phyloP scores from a whole-genome alignment of 2,888 invertebrate species.

The Mycogona germanica region DNA sequence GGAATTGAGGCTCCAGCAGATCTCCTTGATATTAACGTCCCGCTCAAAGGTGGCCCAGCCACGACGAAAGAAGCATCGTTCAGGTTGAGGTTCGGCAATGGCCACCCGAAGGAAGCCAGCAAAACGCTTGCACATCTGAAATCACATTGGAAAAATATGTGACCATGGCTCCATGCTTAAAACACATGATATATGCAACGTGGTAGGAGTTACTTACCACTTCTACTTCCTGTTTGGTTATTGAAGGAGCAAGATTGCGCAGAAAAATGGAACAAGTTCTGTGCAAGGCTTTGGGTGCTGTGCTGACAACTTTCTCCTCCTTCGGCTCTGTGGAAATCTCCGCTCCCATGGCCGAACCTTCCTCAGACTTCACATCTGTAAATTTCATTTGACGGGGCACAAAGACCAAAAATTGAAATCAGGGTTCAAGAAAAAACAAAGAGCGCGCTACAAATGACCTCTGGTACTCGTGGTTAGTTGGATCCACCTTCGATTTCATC shows the following conservation, averaged over 20 bases:
- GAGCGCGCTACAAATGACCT: not conserved
- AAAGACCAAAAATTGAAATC: not conserved
- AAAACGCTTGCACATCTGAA: slow-evolving; percentile 72
- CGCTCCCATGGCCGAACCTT: not conserved
- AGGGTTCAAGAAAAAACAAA: too few species aligned
- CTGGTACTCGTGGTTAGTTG: slow-evolving; percentile 9
- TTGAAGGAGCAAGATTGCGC: slow-evolving; percentile 87
- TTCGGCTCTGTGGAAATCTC: not conserved
- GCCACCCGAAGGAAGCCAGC: slow-evolving; percentile 91
- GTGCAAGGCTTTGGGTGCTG: slow-evolving; percentile 48
- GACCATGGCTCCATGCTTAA: not conserved
- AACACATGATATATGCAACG: too few species aligned
- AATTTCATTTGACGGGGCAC: not conserved
- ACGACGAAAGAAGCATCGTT: slow-evolving; percentile 88
- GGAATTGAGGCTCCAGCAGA: slow-evolving; percentile 97
- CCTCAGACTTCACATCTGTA: slow-evolving; percentile 18
- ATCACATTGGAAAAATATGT: not conserved
- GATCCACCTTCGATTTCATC: slow-evolving; percentile 28
- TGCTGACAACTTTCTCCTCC: too few species aligned
- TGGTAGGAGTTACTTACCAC: slow-evolving; percentile 58
- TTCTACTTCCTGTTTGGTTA: slow-evolving; percentile 94
- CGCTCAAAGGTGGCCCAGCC: slow-evolving; percentile 98
- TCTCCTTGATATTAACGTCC: slow-evolving; percentile 96
- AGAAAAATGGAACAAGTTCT: slow-evolving; percentile 95
- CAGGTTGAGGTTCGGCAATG: slow-evolving; percentile 92